These are phyloP conservation scores for Merops nubicus DNA, from an alignment of 2,113 vertebrate genomes.

Conservation along the genomic window DNA sequence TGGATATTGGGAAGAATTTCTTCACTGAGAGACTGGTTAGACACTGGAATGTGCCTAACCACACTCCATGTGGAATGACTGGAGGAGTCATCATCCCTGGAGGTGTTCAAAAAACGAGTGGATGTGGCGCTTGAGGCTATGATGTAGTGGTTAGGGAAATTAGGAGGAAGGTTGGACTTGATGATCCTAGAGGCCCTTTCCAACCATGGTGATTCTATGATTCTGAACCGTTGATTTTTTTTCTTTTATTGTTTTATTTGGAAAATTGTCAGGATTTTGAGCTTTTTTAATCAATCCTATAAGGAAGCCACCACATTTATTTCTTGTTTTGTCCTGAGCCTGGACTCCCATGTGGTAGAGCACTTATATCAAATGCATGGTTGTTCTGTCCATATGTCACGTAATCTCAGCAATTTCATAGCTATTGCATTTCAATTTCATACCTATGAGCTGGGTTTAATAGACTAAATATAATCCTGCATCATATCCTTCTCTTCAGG, in stretches of 20 bases:
- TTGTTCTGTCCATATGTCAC: background rate
- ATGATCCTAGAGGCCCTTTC: too few relatives aligned
- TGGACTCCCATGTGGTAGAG: background rate
- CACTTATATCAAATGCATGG: background rate
- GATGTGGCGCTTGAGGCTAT: too few relatives aligned
- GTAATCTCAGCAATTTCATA: constrained; percentile 44
- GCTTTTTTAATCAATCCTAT: background rate
- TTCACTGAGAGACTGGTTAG: too few relatives aligned
- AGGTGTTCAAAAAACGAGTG: too few relatives aligned
- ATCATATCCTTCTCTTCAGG: background rate
- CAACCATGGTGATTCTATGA: too few relatives aligned
- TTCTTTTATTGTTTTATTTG: background rate
- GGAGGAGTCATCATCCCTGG: too few relatives aligned
- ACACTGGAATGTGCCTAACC: too few relatives aligned
- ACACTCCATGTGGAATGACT: too few relatives aligned
- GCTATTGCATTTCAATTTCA: constrained; percentile 48
- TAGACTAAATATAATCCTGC: background rate
- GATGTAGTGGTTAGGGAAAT: too few relatives aligned
- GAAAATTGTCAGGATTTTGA: background rate
- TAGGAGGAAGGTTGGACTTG: too few relatives aligned
- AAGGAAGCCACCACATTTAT: background rate
- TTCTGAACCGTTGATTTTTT: too few relatives aligned
- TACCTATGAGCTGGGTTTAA: constrained; percentile 3
- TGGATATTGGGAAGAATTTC: too few relatives aligned
- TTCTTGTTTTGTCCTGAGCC: background rate